These are phyloP conservation scores for Zaprionus vittiger DNA, from an alignment of 1,140 invertebrate genomes.

Conservation along the genomic window DNA sequence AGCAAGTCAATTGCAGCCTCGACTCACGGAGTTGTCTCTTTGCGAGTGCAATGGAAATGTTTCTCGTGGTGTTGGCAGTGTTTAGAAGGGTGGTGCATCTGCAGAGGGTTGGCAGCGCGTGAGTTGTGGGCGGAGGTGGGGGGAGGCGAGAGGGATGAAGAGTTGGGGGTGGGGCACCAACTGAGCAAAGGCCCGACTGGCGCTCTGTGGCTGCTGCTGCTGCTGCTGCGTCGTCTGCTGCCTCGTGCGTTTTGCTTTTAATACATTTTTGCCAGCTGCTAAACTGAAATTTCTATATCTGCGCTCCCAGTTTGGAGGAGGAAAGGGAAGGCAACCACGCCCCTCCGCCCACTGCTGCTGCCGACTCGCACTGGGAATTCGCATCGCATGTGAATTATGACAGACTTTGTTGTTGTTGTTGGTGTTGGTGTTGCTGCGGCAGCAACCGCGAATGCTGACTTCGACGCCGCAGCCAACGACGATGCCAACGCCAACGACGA, in stretches of 20 bases:
- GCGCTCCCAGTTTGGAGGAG: neutral
- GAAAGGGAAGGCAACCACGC: neutral
- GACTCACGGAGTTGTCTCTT: neutral
- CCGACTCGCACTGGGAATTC: slow-evolving; percentile 8
- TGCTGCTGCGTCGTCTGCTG: slow-evolving; percentile 45
- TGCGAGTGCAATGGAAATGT: slow-evolving; percentile 2
- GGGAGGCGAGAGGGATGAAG: neutral
- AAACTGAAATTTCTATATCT: slow-evolving; percentile 75
- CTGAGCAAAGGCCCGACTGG: neutral
- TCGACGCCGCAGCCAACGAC: neutral
- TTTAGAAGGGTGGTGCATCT: neutral
- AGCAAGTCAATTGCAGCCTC: neutral
- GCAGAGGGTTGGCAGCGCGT: neutral
- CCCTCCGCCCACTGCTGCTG: neutral
- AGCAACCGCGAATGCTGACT: slow-evolving; percentile 53
- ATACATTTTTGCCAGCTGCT: slow-evolving; percentile 74
- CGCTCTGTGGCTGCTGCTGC: slow-evolving; percentile 16
- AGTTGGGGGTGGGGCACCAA: neutral
- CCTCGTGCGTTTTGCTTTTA: slow-evolving; percentile 74
- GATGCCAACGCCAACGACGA: no score
- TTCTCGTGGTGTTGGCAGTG: neutral
- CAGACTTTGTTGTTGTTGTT: slow-evolving; percentile 69
- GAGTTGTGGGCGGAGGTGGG: neutral
- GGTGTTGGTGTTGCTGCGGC: slow-evolving; percentile 62
- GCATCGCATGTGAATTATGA: slow-evolving; percentile 79